Conservation (phyloP, 30 jellyfish, hydroid and myxozoan genomes). For the Catostylus mosaicus region DNA sequence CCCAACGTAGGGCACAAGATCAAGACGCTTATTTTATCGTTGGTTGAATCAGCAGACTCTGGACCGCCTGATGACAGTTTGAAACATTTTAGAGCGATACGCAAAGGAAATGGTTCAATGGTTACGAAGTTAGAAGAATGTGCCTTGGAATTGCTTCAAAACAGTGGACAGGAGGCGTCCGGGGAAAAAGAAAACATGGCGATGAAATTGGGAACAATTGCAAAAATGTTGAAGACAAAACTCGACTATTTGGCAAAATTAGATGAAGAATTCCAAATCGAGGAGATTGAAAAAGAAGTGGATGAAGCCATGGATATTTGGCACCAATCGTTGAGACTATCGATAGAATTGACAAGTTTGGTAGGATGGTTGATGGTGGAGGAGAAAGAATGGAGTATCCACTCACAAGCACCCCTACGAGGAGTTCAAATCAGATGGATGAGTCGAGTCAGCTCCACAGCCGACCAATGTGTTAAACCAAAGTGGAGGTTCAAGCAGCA, state of each 20-base stretch:
- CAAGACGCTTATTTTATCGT: no score
- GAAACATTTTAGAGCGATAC: conserved; percentile 12
- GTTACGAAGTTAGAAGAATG: conserved; percentile 11
- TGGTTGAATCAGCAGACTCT: conserved; percentile 10
- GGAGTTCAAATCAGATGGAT: conserved; percentile 16
- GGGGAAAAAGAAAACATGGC: neutral
- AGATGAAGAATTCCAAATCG: conserved; percentile 31
- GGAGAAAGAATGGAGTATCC: conserved; percentile 12
- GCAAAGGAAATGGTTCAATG: conserved; percentile 7
- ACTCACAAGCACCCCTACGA: conserved; percentile 41
- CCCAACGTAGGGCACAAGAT: no score
- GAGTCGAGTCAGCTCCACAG: conserved; percentile 2
- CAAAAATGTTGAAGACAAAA: conserved; percentile 10
- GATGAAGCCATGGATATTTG: conserved; percentile 24
- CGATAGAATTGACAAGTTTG: no score
- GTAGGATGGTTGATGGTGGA: conserved; percentile 1
- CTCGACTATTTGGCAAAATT: conserved; percentile 15
- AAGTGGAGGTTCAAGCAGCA: conserved; percentile 42
- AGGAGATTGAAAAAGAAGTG: conserved; percentile 15
- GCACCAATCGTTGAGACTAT: conserved; percentile 10
- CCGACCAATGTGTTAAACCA: conserved; percentile 3
- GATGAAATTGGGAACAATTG: conserved; percentile 12
- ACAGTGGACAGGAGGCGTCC: conserved; percentile 17
- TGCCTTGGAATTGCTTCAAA: conserved; percentile 7
- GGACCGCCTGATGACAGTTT: conserved; percentile 7